Percentiles rank a stretch among this genome's conserved stretches.
These are phyloP conservation scores for Orthosia gothica DNA, from an alignment of 2,888 invertebrate species.

Conservation along the genomic window DNA sequence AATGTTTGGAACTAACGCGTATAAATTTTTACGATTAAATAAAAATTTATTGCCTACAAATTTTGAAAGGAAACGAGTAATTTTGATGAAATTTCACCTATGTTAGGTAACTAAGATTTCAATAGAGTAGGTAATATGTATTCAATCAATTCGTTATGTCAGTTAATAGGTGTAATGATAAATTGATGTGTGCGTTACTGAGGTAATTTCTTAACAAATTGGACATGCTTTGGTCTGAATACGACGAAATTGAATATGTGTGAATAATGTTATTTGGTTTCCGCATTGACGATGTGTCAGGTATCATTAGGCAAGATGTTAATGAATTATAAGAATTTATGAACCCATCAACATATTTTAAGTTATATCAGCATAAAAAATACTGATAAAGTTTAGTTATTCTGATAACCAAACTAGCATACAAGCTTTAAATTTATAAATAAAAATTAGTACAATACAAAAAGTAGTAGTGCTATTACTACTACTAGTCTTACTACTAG, in stretches of 20 bases:
- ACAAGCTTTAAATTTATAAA: too few species aligned
- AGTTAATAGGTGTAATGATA: slow-evolving; percentile 49
- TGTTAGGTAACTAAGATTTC: slow-evolving; percentile 59
- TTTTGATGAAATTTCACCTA: slow-evolving; percentile 54
- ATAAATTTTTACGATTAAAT: slow-evolving; percentile 36
- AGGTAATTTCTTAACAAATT: slow-evolving; percentile 41
- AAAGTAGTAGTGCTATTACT: too few species aligned
- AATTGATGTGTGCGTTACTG: slow-evolving; percentile 48
- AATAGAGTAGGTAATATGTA: slow-evolving; percentile 38
- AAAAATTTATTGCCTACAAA: slow-evolving; percentile 43
- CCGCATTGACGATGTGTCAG: neutral
- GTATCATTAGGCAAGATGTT: neutral
- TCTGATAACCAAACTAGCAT: too few species aligned
- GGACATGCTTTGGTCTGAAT: slow-evolving; percentile 21
- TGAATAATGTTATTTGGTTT: slow-evolving; percentile 12
- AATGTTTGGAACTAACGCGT: slow-evolving; percentile 21
- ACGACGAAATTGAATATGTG: slow-evolving; percentile 18
- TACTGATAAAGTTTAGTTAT: neutral
- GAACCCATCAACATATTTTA: neutral
- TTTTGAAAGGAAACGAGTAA: slow-evolving; percentile 53
- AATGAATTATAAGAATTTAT: neutral
- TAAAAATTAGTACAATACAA: too few species aligned
- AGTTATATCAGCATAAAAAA: neutral
- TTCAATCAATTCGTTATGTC: slow-evolving; percentile 60
- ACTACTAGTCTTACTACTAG: too few species aligned